Base-by-base conservation (phyloP, 2,888 invertebrate genomes). In the Dynastes hyllus region DNA sequence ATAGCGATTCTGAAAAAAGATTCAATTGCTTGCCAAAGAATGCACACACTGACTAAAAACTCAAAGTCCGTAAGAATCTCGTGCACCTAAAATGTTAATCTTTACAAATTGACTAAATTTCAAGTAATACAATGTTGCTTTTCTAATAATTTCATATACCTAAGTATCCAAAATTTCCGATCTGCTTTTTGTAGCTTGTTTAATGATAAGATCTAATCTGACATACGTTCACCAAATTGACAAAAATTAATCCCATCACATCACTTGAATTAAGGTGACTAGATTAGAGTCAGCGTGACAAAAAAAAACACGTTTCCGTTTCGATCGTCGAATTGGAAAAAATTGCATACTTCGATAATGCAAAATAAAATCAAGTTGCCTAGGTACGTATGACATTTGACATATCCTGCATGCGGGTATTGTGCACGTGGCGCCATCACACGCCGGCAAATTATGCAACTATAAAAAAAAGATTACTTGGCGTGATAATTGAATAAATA, bases 191-290 rank as follows among this genome's bases (percentile, higher is more conserved):
- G 16, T 6, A 16, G 32, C 32, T 63, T 63, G 63, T 13, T 63
- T 13, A 63, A 63, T 5, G 63, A 63, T 63, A 63, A 63, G 2
- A 63, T 63, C 63, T 32, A 63, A 63, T 63, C 29, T 63, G 29
- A 63, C 32, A 29, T 32, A 63, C 27, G 11, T 32, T 63, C 63
- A 11, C 27, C 27, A 27, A 32, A 63, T 9, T 9, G 32, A 63
- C 13, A 32, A 63, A 29, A 13, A 63, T 32, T 29, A 63, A 63
- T 63, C 13, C 1, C 32, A n/a, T n/a, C n/a, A 29, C 11, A 63
- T 9, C 32, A 11, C 27, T 63, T 9, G 29, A 63, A 32, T 29
- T 63, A 63, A 29, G 9, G 11, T 2, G 22, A 2, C 27, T 9
- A 63, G 27, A 63, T 27, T 58, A 45, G 2, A 45, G 2, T 45